A percentile compares a stretch with the other conserved stretches of the same genome.
phyloP scores from a whole-genome alignment of 2,797 vertebrate genomes.

The Poeciliopsis infans region DNA sequence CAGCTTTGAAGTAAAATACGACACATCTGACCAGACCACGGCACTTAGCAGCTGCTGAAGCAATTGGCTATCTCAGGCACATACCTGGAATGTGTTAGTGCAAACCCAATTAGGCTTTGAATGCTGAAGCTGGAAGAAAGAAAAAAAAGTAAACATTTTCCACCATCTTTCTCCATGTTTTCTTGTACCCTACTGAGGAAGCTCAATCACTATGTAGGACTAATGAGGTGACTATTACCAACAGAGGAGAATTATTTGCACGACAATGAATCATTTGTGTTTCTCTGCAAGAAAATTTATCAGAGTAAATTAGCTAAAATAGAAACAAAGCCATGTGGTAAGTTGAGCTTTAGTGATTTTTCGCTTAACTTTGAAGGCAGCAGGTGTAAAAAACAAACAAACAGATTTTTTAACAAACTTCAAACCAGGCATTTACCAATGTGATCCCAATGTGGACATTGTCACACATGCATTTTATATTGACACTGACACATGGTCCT shows the following conservation, averaged over 20 bases:
- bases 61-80: constrained; percentile 37
- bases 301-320: constrained; percentile 33
- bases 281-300: constrained; percentile 33
- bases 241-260: constrained; percentile 56
- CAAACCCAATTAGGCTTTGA: constrained; percentile 44
- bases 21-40: constrained; percentile 32
- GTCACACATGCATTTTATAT: background rate
- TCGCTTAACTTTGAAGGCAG: background rate
- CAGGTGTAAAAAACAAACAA: background rate
- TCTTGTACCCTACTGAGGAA: constrained; percentile 44
- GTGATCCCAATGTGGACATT: background rate
- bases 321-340: constrained; percentile 43
- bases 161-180: constrained; percentile 39
- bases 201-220: constrained; percentile 38
- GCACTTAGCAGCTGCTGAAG: constrained; percentile 52
- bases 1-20: constrained; percentile 34
- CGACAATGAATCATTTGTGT: constrained; percentile 41
- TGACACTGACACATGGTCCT: background rate
- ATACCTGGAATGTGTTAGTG: constrained; percentile 10
- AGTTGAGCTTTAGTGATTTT: constrained; percentile 6
- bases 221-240: constrained; percentile 58
- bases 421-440: background rate
- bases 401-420: background rate
- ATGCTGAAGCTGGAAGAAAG: constrained; percentile 44
- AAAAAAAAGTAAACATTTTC: constrained; percentile 40